phyloP scores from a whole-genome alignment of 2,797 vertebrate species.

The Pseudomugil tenellus region DNA sequence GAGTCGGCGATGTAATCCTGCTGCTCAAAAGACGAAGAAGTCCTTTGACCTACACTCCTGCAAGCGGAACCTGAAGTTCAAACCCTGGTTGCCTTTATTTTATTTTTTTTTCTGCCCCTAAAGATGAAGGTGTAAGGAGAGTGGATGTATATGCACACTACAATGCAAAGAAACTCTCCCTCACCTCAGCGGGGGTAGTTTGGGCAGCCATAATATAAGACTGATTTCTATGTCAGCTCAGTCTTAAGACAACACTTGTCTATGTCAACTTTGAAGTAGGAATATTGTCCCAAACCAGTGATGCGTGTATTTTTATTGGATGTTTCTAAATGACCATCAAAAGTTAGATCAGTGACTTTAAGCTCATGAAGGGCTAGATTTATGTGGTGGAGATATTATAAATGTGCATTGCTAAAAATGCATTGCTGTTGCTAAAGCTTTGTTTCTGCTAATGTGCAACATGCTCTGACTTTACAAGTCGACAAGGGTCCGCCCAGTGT shows the following conservation, averaged over 20 bases:
- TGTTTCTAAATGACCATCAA: not conserved
- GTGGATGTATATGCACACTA: conserved; percentile 24
- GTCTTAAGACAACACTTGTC: not conserved
- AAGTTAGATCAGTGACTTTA: not conserved
- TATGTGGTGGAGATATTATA: not conserved
- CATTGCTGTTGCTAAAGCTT: not conserved
- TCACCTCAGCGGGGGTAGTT: not conserved
- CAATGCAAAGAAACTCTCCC: conserved; percentile 16
- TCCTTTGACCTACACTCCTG: conserved; percentile 29
- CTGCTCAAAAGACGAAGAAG: not conserved
- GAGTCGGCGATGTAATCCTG: conserved; percentile 84
- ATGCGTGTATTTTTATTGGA: not conserved
- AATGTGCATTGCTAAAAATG: not conserved
- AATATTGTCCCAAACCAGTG: conserved; percentile 15
- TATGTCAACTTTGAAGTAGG: conserved; percentile 34
- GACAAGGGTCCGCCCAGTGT: not conserved
- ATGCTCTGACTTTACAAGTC: conserved; percentile 22
- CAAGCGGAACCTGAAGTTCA: conserved; percentile 7
- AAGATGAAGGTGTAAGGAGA: conserved; percentile 13
- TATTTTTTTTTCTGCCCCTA: not conserved
- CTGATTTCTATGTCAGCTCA: not conserved
- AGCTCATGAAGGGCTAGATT: not conserved
- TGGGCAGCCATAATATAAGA: conserved; percentile 6
- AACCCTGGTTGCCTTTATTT: not conserved
- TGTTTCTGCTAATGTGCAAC: not conserved